Evolutionary conservation across 2,888 invertebrate species (phyloP).

Genomic region (Dicyrtomina minuta): DNA sequence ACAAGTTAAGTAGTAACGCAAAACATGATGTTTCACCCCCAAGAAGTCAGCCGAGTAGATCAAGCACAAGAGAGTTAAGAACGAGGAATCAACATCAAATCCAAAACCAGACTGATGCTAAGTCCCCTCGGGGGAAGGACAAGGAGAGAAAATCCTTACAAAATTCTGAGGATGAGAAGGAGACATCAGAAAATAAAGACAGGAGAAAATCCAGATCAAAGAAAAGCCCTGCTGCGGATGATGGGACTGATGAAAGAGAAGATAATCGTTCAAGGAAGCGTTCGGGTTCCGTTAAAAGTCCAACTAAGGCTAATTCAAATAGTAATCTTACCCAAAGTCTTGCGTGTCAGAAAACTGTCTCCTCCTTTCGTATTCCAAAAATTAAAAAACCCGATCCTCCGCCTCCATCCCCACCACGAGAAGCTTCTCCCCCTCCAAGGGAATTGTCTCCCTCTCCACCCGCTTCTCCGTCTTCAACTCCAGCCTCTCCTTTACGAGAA

Average conservation of each 20-base stretch:
- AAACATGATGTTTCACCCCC: background rate
- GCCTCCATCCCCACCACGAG: too few species aligned
- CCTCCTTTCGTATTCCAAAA: slow-evolving; percentile 62
- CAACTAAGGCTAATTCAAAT: slow-evolving; percentile 3
- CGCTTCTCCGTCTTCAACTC: background rate
- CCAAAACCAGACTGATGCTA: slow-evolving; percentile 11
- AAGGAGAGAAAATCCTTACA: background rate
- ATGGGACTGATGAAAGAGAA: background rate
- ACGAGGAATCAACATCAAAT: slow-evolving; percentile 14
- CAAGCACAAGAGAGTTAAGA: slow-evolving; percentile 23
- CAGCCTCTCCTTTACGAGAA: background rate
- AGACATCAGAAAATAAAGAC: background rate
- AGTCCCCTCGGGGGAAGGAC: slow-evolving; percentile 3
- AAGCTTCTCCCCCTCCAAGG: too few species aligned
- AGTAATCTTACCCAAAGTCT: slow-evolving; percentile 7
- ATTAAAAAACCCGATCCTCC: slow-evolving; percentile 56
- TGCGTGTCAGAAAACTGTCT: slow-evolving; percentile 8
- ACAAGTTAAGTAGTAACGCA: background rate
- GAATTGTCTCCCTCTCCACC: slow-evolving; percentile 21
- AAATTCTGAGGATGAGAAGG: background rate
- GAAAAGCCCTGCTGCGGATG: slow-evolving; percentile 1
- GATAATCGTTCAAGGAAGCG: background rate
- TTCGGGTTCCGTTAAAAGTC: background rate
- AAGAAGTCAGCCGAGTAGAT: background rate
- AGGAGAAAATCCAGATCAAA: background rate